Base-by-base conservation (phyloP, 2,888 invertebrate species). In the Mythimna loreyi region DNA sequence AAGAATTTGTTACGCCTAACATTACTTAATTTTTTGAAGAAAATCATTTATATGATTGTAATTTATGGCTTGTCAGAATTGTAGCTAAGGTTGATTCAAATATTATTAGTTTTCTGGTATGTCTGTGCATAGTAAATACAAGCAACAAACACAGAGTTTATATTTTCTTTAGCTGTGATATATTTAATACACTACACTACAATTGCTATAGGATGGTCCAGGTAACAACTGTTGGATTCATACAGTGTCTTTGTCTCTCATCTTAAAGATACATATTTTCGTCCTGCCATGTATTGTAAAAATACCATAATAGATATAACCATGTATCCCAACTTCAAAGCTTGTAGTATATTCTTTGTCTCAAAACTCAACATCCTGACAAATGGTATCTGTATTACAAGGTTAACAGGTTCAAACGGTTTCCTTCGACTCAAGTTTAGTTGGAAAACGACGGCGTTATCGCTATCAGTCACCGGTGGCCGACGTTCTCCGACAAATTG, bases 401-500 rank as follows among this genome's bases (percentile, higher is more conserved):
- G 73, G 78, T 76, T 81, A 78, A 75, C 74, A 77, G 62, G 72
- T 72, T 62, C 72, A 75, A 67, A 72, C 68, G 74, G 70, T 80
- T 83, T 85, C 80, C 85, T 86, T 75, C 72, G 67, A 72, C 72
- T 77, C 40, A 30, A 70, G 72, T 71, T 76, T 52, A 79, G 66
- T 78, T 79, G 65, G 72, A 77, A 82, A 79, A 74, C 67, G 69
- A 77, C 67, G 61, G 75, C 61, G 65, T 81, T 76, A 77, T 73
- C 75, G 67, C 81, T 87, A 86, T 86, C 86, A 80, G 84, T 78
- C 68, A 70, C 70, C 70, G 80, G 72, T 76, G 78, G 77, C 58
- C 60, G 76, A 66, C 78, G 75, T 73, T 75, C 70, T 67, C 64
- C 76, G 86, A 89, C 89, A 89, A 90, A 88, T 90, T 88, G 83